Base-by-base conservation (phyloP, 2,888 invertebrate species). In the Drosophila paramelanica region DNA sequence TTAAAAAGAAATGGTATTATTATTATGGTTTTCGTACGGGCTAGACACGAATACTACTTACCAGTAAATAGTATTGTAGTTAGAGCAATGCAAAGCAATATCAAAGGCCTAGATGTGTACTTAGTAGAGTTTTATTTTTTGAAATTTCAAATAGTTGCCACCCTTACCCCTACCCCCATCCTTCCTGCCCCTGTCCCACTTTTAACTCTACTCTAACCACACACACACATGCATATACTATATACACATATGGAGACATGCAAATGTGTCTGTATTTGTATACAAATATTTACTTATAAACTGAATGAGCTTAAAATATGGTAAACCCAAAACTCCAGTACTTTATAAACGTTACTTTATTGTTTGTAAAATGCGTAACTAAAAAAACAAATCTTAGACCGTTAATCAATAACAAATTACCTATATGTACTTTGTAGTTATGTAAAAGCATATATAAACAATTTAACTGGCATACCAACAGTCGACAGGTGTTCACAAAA, bases 391-490 rank as follows among this genome's bases (percentile, higher is more conserved):
- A 85, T 73, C 76, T 52, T 80, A 85, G 71, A 67, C 59, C 62
- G 62, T 80, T 82, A 82, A 81, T 71, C 68, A 69, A 70, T 67
- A 72, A 59, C 55, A 70, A 66, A 67, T 43, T 53, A 71, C 47
- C 53, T 60, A 45, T 38, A 67, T 55, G 43, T 76, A 65, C 62
- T 61, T 64, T 72, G 60, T 58, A 76, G 62, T 31, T 70, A 77
- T 67, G 66, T 71, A 69, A 62, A 66, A 43, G 43, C 57, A 77
- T 55, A 77, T 64, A 74, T 59, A 73, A 74, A 72, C 66, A 85
- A 82, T 77, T 81, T 67, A 79, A 86, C 88, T 86, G 83, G 83
- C 86, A 86, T 83, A 83, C 83, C 83, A 83, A 81, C 83, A 83
- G 83, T 79, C 86, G 73, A 86, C 65, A 86, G 83, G 83, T 83